These are phyloP conservation scores for Drosophila nasuta DNA, from an alignment of 1,140 invertebrate genomes.

Conservation along the genomic window DNA sequence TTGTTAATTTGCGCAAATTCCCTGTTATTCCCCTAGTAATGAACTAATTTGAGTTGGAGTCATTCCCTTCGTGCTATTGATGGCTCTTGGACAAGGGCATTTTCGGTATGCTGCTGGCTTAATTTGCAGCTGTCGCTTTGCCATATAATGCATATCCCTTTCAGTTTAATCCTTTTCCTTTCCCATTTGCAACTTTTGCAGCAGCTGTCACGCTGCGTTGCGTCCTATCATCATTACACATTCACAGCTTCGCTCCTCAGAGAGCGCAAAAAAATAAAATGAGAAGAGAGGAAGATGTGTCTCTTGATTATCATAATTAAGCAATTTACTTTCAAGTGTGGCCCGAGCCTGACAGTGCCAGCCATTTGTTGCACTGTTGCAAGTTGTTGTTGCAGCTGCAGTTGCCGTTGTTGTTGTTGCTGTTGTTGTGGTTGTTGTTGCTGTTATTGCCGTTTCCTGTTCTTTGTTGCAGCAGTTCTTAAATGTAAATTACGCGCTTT, in stretches of 20 bases:
- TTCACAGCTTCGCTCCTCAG: constrained; percentile 1
- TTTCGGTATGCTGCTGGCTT: too few species aligned
- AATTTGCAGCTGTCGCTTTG: too few species aligned
- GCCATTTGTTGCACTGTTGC: constrained; percentile 70
- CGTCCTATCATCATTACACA: background rate
- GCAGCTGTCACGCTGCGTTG: constrained; percentile 5
- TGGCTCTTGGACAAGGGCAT: too few species aligned
- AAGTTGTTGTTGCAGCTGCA: constrained; percentile 43
- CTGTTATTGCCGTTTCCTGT: constrained; percentile 62
- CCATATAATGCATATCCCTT: too few species aligned
- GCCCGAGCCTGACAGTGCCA: constrained; percentile 17
- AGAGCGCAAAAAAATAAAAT: background rate
- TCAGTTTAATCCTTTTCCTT: background rate
- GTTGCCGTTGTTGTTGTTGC: constrained; percentile 17
- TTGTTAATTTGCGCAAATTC: too few species aligned
- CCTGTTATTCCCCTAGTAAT: background rate
- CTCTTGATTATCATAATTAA: constrained; percentile 79
- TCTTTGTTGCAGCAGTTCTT: constrained; percentile 78
- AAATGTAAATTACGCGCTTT: constrained; percentile 81
- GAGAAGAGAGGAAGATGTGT: background rate
- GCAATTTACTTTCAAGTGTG: constrained; percentile 74
- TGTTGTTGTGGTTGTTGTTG: constrained; percentile 46
- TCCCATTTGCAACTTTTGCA: background rate
- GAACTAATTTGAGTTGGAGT: background rate
- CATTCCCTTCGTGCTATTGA: background rate